phyloP scores from a whole-genome alignment of 1,140 invertebrate genomes.

The Reticulitermes speratus region DNA sequence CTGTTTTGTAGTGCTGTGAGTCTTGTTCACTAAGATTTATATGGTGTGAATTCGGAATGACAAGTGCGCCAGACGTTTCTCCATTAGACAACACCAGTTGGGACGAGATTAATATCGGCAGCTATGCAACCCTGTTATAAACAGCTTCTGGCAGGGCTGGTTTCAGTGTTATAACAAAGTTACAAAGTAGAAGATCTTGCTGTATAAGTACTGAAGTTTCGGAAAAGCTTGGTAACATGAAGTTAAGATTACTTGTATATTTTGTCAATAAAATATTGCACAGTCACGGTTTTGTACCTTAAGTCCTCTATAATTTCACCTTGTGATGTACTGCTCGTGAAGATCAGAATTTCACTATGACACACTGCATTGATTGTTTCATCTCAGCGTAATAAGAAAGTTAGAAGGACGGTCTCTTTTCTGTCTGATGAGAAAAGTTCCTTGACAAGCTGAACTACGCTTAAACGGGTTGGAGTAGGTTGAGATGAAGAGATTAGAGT shows the following conservation, averaged over 20 bases:
- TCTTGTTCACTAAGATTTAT: not conserved
- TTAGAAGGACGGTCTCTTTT: no score
- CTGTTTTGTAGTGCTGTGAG: not conserved
- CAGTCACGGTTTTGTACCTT: not conserved
- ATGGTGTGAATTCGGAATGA: not conserved
- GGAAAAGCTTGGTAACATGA: not conserved
- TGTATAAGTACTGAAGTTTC: not conserved
- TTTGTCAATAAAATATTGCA: not conserved
- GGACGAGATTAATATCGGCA: conserved; percentile 4
- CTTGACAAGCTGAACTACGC: no score
- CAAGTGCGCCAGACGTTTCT: not conserved
- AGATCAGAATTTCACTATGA: not conserved
- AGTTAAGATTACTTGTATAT: not conserved
- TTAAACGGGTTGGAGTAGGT: no score
- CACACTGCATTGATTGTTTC: no score
- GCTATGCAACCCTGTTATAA: conserved; percentile 1
- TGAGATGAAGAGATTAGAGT: no score
- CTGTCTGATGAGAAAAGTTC: no score
- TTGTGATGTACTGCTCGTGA: not conserved
- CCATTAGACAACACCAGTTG: not conserved
- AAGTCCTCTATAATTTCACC: not conserved
- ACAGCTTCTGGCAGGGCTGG: not conserved
- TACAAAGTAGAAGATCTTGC: not conserved
- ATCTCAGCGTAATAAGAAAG: no score
- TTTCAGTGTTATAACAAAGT: not conserved